Conservation (phyloP, 2,113 vertebrate genomes). For the Sturnus vulgaris region DNA sequence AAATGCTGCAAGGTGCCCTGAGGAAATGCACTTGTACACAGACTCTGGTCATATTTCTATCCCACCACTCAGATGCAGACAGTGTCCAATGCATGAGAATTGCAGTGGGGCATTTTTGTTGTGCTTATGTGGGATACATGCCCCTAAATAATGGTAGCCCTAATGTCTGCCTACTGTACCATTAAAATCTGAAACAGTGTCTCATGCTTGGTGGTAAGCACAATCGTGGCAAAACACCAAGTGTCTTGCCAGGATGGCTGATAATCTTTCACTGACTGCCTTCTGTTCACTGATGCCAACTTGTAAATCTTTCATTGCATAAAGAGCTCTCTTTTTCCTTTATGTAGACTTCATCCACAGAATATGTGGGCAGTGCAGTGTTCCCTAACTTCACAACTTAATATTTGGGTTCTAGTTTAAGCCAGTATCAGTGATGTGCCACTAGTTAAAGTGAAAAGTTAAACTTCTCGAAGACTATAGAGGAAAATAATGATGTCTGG, state of each 20-base stretch:
- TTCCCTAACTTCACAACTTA: background rate
- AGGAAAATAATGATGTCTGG: background rate
- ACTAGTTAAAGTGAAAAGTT: background rate
- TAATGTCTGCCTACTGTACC: background rate
- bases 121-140: background rate
- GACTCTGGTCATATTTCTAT: background rate
- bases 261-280: background rate
- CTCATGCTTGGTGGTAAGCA: background rate
- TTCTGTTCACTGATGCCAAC: background rate
- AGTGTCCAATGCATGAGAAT: background rate
- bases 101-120: background rate
- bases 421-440: background rate
- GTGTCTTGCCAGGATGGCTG: background rate
- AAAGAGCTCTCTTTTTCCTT: background rate
- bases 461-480: background rate
- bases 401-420: background rate
- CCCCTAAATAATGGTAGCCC: background rate
- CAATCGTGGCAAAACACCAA: background rate
- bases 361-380: background rate
- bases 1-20: background rate
- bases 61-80: background rate
- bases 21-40: background rate
- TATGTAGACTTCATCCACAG: background rate
- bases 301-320: background rate
- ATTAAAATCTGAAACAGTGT: background rate